Evolutionary conservation across 2,113 vertebrate species (phyloP).

Genomic region (Strigops habroptila): DNA sequence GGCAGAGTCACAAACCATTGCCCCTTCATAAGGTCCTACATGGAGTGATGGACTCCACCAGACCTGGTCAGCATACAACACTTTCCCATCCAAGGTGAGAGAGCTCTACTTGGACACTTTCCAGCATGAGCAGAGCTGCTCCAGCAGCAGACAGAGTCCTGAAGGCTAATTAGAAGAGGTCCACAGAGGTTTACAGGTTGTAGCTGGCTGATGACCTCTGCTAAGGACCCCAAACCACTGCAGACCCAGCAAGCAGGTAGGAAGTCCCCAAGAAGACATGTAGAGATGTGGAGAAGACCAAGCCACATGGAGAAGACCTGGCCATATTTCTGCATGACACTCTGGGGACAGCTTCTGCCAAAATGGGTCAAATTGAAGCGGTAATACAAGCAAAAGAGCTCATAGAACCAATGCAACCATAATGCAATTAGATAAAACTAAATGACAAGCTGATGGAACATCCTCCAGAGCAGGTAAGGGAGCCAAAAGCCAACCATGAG

Average conservation of each 20-base stretch:
- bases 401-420: neutral
- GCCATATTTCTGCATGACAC: neutral
- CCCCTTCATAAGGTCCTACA: neutral
- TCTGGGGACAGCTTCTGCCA: neutral
- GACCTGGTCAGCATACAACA: rapidly evolving
- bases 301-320: neutral
- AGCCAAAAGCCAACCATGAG: neutral
- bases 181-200: neutral
- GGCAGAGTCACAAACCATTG: rapidly evolving
- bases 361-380: neutral
- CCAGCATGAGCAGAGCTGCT: neutral
- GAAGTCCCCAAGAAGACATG: rapidly evolving
- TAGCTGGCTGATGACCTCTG: neutral
- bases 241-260: rapidly evolving
- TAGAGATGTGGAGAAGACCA: neutral
- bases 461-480: neutral
- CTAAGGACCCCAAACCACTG: neutral
- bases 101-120: rapidly evolving
- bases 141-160: neutral
- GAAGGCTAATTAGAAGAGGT: neutral
- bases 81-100: neutral
- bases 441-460: neutral
- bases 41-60: neutral
- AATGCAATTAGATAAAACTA: neutral
- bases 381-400: neutral